A percentile compares a stretch with the other conserved stretches of the same genome.
Conservation (phyloP, 2,113 vertebrate species). For the Chiloscyllium plagiosum region DNA sequence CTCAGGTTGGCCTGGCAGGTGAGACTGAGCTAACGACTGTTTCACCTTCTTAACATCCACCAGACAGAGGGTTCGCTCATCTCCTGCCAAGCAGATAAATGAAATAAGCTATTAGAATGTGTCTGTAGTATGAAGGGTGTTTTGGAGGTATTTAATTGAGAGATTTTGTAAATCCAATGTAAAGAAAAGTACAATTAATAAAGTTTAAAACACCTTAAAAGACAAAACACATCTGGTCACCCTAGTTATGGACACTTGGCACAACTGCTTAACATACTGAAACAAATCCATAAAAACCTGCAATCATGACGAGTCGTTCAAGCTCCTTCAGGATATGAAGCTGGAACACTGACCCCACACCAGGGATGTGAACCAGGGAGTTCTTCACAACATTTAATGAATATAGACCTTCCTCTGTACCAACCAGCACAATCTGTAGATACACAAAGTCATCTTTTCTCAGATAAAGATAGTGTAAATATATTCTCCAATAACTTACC, state of each 20-base stretch:
- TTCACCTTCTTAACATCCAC: slow-evolving; percentile 95
- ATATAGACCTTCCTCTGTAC: slow-evolving; percentile 94
- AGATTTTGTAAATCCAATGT: background rate
- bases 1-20: slow-evolving; percentile 88
- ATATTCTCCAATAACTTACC: background rate
- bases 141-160: background rate
- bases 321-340: slow-evolving; percentile 95
- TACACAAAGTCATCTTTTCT: slow-evolving; percentile 31
- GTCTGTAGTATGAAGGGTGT: background rate
- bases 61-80: slow-evolving; percentile 86
- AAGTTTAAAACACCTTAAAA: background rate
- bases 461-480: background rate
- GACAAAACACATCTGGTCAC: background rate
- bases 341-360: slow-evolving; percentile 93
- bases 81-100: slow-evolving; percentile 59
- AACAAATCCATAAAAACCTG: slow-evolving; percentile 58
- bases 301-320: slow-evolving; percentile 95
- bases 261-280: background rate
- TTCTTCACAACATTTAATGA: slow-evolving; percentile 96
- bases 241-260: background rate
- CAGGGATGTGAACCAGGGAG: slow-evolving; percentile 89
- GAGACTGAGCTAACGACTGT: slow-evolving; percentile 89
- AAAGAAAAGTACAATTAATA: background rate
- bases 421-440: slow-evolving; percentile 86
- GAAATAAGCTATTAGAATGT: background rate